A percentile compares a stretch with the other conserved stretches of the same genome.
These are phyloP conservation scores for Buathra laborator DNA, from an alignment of 2,888 invertebrate species.

Conservation along the genomic window DNA sequence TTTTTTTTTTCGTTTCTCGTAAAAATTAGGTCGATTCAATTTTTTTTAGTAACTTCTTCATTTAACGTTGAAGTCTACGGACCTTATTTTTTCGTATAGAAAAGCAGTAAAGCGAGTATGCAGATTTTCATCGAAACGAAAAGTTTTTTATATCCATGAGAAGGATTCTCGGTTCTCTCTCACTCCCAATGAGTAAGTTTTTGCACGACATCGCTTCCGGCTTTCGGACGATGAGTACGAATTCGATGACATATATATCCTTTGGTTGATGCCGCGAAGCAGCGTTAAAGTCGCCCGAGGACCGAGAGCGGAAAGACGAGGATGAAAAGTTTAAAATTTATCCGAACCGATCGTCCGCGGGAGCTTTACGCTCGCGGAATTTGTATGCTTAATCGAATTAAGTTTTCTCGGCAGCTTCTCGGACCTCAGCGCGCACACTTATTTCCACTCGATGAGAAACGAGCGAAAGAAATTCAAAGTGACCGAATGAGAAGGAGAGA, in stretches of 20 bases:
- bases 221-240: slow-evolving; percentile 34
- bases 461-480: neutral
- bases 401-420: slow-evolving; percentile 57
- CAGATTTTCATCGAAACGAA: slow-evolving; percentile 45
- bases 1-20: neutral
- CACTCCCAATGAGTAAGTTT: slow-evolving; percentile 61
- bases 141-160: slow-evolving; percentile 53
- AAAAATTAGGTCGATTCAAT: neutral
- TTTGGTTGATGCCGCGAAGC: slow-evolving; percentile 5
- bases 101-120: slow-evolving; percentile 60
- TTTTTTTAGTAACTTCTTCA: neutral
- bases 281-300: slow-evolving; percentile 21
- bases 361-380: slow-evolving; percentile 53
- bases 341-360: slow-evolving; percentile 50
- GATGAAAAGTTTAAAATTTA: slow-evolving; percentile 67
- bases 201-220: slow-evolving; percentile 64
- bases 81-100: slow-evolving; percentile 2
- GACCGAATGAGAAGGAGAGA: neutral
- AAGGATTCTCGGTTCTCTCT: slow-evolving; percentile 54
- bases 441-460: slow-evolving; percentile 39
- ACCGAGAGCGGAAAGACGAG: slow-evolving; percentile 4
- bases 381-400: slow-evolving; percentile 71
- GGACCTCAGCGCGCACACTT: slow-evolving; percentile 38
- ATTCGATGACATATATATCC: slow-evolving; percentile 43
- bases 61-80: slow-evolving; percentile 6